These are phyloP conservation scores for Neotoxoptera formosana DNA, from an alignment of 1,140 invertebrate genomes.

Conservation along the genomic window DNA sequence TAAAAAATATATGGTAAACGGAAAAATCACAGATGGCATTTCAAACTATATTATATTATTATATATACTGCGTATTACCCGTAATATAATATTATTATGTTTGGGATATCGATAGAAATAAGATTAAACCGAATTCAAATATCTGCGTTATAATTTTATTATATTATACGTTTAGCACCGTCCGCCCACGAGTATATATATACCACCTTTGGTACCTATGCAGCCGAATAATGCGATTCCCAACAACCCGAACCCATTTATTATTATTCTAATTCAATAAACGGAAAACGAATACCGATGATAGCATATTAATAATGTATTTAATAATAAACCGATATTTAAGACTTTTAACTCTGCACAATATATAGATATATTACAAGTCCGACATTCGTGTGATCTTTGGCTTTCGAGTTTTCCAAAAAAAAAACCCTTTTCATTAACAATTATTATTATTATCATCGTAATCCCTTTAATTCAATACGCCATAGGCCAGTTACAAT, in stretches of 20 bases:
- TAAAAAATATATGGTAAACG: not conserved
- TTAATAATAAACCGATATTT: not conserved
- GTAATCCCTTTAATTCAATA: not conserved
- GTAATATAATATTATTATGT: not conserved
- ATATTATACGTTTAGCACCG: not conserved
- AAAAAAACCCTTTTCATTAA: not conserved
- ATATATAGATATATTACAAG: not conserved
- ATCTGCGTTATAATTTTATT: not conserved
- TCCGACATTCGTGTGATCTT: not conserved
- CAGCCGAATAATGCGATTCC: not conserved
- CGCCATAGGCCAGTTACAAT: not conserved
- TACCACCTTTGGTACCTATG: not conserved
- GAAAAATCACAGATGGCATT: not conserved
- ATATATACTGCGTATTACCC: not conserved
- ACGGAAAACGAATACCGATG: not conserved
- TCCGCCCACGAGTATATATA: not conserved
- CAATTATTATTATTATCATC: not conserved
- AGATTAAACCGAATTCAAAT: slow-evolving; percentile 1
- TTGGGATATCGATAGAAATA: not conserved
- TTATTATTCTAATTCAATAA: not conserved
- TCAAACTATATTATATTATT: slow-evolving; percentile 3
- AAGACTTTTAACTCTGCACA: not conserved
- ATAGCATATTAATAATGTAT: not conserved
- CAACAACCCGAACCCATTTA: not conserved
- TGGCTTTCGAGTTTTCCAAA: not conserved